Evolutionary conservation across 2,888 invertebrate species (phyloP), one percentile per base, ranked within the genome.

Genomic region (Crossocerus cetratus): DNA sequence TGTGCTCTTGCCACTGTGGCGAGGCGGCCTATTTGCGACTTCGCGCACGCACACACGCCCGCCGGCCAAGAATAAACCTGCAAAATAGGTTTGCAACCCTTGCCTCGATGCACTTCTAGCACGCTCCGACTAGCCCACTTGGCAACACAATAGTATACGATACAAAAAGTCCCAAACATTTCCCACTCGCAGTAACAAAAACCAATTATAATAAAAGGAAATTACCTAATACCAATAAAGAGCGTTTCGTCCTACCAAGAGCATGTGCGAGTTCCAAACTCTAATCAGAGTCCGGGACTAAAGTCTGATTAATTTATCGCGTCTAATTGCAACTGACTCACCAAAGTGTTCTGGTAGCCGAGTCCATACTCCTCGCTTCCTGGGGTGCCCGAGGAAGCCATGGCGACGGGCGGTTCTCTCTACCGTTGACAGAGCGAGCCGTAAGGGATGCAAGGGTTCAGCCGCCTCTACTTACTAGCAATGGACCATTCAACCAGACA

Each of bases 311-410:
- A 32, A 8, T 32, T 8, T 8, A 11, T 32, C 8, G 11, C 11
- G 32, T 5, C 8, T 32, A 32, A 32, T 32, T 32, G 11, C 32
- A 32, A 32, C 2, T 32, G 32, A 92, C 93, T 93, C 84, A 94
- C 94, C 93, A 94, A 92, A 56, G 94, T 94, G 83, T 94, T 93
- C 88, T 94, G 94, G 84, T 94, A 94, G 63, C 95, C 95, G 86
- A 95, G 90, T 71, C 94, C 94, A 71, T 93, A 91, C 81, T 93
- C 93, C 83, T 94, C 93, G 84, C 93, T 92, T 1, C 91, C 92
- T 44, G 90, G 91, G 61, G 72, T 72, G 20, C 72, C 65, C 23
- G 77, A 72, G 56, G 82, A 78, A 69, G 86, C 79, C 89, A 89
- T 89, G 67, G 80, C 84, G 65, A 20, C n/a, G 45, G 23, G 11